These are phyloP conservation scores for Stichodactyla mertensii DNA, from an alignment of 64 coral and sea anemone genomes.

Conservation along the genomic window DNA sequence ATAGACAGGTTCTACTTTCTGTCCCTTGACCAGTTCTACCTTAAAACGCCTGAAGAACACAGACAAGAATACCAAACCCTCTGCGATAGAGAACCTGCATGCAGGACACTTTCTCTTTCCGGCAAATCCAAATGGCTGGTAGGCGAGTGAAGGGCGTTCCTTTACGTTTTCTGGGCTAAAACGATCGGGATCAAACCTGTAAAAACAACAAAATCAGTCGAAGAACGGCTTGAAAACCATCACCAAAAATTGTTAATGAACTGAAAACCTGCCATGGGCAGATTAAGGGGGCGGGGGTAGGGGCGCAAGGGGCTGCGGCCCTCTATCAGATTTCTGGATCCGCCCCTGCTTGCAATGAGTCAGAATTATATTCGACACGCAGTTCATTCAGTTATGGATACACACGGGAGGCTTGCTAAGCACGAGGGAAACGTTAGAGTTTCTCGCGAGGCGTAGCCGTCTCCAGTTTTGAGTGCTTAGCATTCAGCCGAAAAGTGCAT, in stretches of 20 bases:
- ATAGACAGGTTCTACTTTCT: conserved; percentile 70
- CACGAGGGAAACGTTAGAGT: no score
- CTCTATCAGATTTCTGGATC: no score
- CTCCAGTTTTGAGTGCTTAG: no score
- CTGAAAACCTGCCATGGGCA: no score
- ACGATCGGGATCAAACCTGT: conserved; percentile 95
- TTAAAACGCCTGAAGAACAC: conserved; percentile 81
- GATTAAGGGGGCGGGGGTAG: background rate
- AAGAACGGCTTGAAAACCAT: background rate
- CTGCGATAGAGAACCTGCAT: conserved; percentile 78
- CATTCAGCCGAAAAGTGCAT: no score
- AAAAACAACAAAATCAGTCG: background rate
- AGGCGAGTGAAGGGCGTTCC: conserved; percentile 61
- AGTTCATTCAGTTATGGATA: no score
- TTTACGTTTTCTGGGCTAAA: conserved; percentile 74
- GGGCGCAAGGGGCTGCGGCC: no score
- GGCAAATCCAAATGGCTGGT: conserved; percentile 91
- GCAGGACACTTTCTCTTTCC: conserved; percentile 92
- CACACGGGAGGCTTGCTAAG: no score
- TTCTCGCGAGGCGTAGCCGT: no score
- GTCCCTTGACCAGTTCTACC: conserved; percentile 76
- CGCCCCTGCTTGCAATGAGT: no score
- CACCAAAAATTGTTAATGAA: background rate
- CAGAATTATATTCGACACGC: no score
- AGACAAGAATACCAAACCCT: conserved; percentile 80